Conservation (phyloP, 2,888 invertebrate species). For the Blastobasis adustella region DNA sequence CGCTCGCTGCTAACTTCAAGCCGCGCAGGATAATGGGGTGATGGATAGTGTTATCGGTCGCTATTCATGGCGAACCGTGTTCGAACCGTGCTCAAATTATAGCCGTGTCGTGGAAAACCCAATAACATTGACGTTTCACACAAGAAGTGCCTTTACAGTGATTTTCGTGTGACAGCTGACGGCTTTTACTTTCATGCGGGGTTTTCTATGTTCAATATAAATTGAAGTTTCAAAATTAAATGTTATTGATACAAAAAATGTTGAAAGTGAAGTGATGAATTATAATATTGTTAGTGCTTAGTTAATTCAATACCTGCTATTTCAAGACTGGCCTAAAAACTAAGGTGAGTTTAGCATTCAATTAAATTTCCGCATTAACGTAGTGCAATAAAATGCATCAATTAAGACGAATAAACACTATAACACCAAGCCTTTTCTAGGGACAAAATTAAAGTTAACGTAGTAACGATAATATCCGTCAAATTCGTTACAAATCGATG, state of each 20-base stretch:
- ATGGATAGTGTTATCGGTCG: slow-evolving; percentile 73
- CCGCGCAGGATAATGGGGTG: slow-evolving; percentile 64
- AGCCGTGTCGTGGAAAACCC: slow-evolving; percentile 47
- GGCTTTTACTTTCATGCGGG: slow-evolving; percentile 39
- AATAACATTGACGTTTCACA: slow-evolving; percentile 28
- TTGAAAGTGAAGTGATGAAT: slow-evolving; percentile 27
- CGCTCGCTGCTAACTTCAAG: slow-evolving; percentile 65
- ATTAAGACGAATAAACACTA: too few relatives aligned
- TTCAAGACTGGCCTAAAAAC: too few relatives aligned
- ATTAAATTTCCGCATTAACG: too few relatives aligned
- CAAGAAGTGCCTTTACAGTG: slow-evolving; percentile 27
- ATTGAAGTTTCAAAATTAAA: slow-evolving; percentile 8
- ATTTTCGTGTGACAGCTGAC: slow-evolving; percentile 28
- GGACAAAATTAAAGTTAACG: too few relatives aligned
- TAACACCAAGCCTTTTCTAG: too few relatives aligned
- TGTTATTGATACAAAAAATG: slow-evolving; percentile 18
- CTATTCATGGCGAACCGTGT: slow-evolving; percentile 57
- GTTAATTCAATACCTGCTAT: too few relatives aligned
- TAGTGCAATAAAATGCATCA: too few relatives aligned
- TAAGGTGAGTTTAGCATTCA: too few relatives aligned
- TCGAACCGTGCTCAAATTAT: slow-evolving; percentile 48
- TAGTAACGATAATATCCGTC: too few relatives aligned
- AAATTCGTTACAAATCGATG: background rate
- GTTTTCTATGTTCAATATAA: slow-evolving; percentile 22
- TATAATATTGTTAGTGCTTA: too few relatives aligned